Evolutionary conservation across 2,113 vertebrate genomes (phyloP).

Genomic region (Calyptommatus sinebrachiatus): DNA sequence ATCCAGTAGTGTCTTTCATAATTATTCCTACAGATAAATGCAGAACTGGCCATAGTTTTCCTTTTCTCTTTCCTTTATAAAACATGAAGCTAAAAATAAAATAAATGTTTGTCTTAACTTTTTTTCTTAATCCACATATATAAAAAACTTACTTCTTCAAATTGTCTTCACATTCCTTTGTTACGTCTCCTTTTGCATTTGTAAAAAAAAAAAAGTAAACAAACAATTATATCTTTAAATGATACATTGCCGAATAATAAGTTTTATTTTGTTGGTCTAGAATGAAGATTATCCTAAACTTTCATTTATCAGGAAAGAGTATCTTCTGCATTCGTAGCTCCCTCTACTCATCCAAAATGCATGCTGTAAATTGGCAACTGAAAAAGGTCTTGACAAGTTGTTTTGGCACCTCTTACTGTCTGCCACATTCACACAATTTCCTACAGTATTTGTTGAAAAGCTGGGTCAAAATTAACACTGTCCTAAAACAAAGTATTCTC

Average conservation of each 20-base stretch:
- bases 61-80: too few species aligned
- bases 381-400: constrained; percentile 32
- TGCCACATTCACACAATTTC: constrained; percentile 22
- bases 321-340: neutral
- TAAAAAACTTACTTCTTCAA: neutral
- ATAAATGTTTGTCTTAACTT: too few species aligned
- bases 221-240: neutral
- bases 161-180: neutral
- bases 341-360: neutral
- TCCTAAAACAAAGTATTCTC: neutral
- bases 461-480: neutral
- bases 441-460: constrained; percentile 20
- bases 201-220: too few species aligned
- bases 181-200: neutral
- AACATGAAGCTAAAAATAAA: too few species aligned
- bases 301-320: neutral
- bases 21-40: too few species aligned
- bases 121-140: too few species aligned
- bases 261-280: neutral
- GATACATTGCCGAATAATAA: neutral
- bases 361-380: constrained; percentile 17
- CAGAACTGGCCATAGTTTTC: too few species aligned
- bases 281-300: neutral
- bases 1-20: too few species aligned
- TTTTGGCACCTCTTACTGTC: constrained; percentile 27